Conservation (phyloP, 2,113 vertebrate species). For the Cettia cetti region DNA sequence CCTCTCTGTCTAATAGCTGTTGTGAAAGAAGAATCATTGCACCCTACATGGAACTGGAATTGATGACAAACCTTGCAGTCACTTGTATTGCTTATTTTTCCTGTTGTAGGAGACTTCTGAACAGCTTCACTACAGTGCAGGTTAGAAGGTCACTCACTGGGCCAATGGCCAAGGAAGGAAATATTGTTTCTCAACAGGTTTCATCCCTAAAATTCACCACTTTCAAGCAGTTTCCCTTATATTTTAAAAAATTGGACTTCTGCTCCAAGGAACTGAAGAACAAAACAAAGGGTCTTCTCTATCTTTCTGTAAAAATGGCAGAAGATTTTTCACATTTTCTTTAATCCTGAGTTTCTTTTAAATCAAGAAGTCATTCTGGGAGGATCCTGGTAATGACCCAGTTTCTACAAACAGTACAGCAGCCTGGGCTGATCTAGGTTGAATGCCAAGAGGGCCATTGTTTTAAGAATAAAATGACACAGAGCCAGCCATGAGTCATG, state of each 20-base stretch:
- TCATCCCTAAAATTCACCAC: conserved; percentile 58
- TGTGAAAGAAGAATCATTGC: not conserved
- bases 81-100: conserved; percentile 44
- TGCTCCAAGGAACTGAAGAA: not conserved
- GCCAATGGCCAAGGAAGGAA: not conserved
- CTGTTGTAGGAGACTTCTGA: conserved; percentile 23
- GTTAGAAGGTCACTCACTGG: conserved; percentile 24
- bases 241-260: conserved; percentile 27
- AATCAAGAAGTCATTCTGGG: not conserved
- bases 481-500: not conserved
- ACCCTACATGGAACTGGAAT: not conserved
- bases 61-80: not conserved
- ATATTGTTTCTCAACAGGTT: conserved; percentile 27
- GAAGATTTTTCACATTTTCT: conserved; percentile 13
- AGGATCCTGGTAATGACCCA: conserved; percentile 14
- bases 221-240: conserved; percentile 33
- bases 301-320: not conserved
- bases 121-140: not conserved
- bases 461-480: conserved; percentile 22
- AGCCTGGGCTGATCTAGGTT: not conserved
- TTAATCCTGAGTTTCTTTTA: conserved; percentile 36
- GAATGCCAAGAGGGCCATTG: conserved; percentile 19
- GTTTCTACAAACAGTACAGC: conserved; percentile 11
- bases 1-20: not conserved
- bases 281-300: not conserved